Evolutionary conservation across 2,888 invertebrate species (phyloP).

Genomic region (Drosophila meridiana): DNA sequence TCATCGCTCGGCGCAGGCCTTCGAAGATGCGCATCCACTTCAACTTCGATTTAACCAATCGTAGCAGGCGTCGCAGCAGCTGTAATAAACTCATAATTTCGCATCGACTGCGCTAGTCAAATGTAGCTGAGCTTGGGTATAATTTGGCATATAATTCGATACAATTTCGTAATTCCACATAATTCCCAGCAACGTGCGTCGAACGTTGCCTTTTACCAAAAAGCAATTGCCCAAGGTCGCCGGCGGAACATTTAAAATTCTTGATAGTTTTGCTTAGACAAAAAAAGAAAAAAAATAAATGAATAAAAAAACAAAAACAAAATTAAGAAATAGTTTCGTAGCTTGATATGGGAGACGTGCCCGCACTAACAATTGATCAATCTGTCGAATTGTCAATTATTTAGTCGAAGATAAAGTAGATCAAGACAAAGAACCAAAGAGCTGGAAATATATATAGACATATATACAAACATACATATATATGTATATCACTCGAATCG

Average conservation of each 20-base stretch:
- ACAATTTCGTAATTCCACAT: constrained; percentile 23
- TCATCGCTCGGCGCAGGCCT: constrained; percentile 19
- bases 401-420: constrained; percentile 25
- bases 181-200: constrained; percentile 19
- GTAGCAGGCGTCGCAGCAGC: constrained; percentile 14
- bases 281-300: constrained; percentile 15
- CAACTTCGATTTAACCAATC: constrained; percentile 1
- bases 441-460: neutral
- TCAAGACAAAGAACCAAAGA: neutral
- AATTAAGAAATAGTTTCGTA: constrained; percentile 35
- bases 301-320: neutral
- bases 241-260: constrained; percentile 53
- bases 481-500: neutral
- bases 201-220: constrained; percentile 44
- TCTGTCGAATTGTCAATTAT: constrained; percentile 72
- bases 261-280: constrained; percentile 36
- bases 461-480: neutral
- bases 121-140: constrained; percentile 20
- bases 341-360: constrained; percentile 63
- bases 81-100: constrained; percentile 1
- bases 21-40: constrained; percentile 34
- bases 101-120: constrained; percentile 19
- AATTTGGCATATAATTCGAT: constrained; percentile 23
- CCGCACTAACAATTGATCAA: constrained; percentile 72
- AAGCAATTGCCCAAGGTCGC: constrained; percentile 44